Conservation (phyloP, 2,888 invertebrate genomes). For the Drosophila birchii region DNA sequence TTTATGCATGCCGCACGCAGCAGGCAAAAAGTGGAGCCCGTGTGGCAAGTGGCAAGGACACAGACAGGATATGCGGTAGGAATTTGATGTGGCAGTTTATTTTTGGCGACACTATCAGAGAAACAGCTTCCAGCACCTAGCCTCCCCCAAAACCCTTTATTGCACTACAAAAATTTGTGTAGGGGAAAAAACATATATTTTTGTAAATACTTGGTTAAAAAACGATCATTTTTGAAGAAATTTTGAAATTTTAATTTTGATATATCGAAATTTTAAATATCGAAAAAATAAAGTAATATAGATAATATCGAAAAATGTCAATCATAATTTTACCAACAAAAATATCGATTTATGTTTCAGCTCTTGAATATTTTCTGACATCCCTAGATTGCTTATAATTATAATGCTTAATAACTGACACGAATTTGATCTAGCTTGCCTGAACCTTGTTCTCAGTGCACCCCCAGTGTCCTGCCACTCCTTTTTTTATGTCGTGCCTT, state of each 20-base stretch:
- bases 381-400: too few relatives aligned
- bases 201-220: not conserved
- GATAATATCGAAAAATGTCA: too few relatives aligned
- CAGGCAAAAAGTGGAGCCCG: conserved; percentile 43
- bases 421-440: not conserved
- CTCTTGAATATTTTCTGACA: too few relatives aligned
- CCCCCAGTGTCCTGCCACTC: conserved; percentile 12
- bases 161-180: not conserved
- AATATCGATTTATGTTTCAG: not conserved
- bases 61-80: conserved; percentile 67
- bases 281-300: too few relatives aligned
- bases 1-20: conserved; percentile 58
- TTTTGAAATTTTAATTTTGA: too few relatives aligned
- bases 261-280: not conserved
- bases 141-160: conserved; percentile 4
- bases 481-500: conserved; percentile 9
- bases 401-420: not conserved
- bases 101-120: conserved; percentile 73
- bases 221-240: not conserved
- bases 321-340: not conserved
- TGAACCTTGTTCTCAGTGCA: conserved; percentile 2
- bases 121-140: conserved; percentile 26
- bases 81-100: conserved; percentile 78
- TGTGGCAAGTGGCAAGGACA: conserved; percentile 40
- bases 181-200: not conserved